Evolutionary conservation across 2,113 vertebrate species (phyloP), one percentile per base, ranked within the genome.

Genomic region (Pyrgilauda ruficollis): DNA sequence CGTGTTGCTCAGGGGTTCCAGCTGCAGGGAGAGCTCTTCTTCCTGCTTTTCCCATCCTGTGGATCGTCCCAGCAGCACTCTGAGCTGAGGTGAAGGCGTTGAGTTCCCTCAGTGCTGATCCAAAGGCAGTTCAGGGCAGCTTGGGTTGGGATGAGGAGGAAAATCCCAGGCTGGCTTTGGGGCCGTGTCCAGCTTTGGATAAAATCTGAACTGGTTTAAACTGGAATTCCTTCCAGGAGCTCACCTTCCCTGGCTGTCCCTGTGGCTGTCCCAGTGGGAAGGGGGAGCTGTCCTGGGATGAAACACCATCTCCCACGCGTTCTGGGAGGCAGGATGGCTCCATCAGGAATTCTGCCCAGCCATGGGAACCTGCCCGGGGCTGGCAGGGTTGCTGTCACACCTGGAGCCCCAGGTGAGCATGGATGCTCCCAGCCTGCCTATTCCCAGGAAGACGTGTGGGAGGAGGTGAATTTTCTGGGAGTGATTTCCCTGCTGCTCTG

Each of bases 221-320:
- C n/a, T 33, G 56, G 33, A 46, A 47, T 41, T 72, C 50, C 68
- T 59, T 6, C 61, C 27, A 8, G 27, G 28, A 62, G 64, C 15
- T 55, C 15, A 3, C 1, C 0, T 11, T n/a, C 43, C 67, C 35
- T 27, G 58, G 30, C 1, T 72, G 30, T 56, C 75, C 2, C 10
- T 3, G 20, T 18, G 35, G 35, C 39, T 7, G 23, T 39, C 13
- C 1, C 74, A 17, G 47, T 5, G 37, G 64, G 39, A 62, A 1
- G 37, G 37, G 43, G 47, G 28, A 16, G 64, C 55, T 43, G 22
- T 11, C 3, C 53, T 81, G 63, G 56, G 35, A 1, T 35, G 6
- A n/a, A 70, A 18, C 1, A 3, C 10, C 0, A 0, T 47, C 59
- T 6, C 55, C 55, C 4, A 1, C 31, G 3, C 3, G 33, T 16